Percentiles rank a stretch among this genome's conserved stretches.
phyloP scores from a whole-genome alignment of 2,888 invertebrate genomes.

The Strigamia crassipes region DNA sequence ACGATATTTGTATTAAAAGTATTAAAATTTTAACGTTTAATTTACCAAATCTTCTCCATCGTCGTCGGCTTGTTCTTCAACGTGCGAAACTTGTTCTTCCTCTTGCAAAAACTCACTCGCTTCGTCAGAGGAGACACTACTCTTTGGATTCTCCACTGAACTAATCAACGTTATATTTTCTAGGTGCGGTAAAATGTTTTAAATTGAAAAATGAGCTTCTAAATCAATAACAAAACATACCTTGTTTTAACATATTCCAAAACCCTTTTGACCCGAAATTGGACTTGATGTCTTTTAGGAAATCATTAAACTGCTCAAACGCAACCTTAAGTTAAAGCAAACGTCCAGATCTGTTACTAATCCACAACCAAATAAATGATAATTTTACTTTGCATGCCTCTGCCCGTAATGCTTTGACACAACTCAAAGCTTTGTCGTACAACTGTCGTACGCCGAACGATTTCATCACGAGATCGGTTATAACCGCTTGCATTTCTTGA shows the following conservation, averaged over 20 bases:
- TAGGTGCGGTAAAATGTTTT: not conserved
- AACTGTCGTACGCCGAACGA: slow-evolving; percentile 57
- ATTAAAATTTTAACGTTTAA: not conserved
- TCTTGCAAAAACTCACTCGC: slow-evolving; percentile 54
- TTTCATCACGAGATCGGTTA: slow-evolving; percentile 57
- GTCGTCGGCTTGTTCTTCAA: slow-evolving; percentile 47
- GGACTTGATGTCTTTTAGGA: not conserved
- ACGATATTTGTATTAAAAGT: not conserved
- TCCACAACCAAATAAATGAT: not conserved
- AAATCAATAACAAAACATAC: not conserved
- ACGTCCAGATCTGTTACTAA: not conserved
- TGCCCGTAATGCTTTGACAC: slow-evolving; percentile 54
- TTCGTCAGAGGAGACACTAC: slow-evolving; percentile 54
- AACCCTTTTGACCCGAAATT: slow-evolving; percentile 22
- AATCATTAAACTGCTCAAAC: slow-evolving; percentile 17
- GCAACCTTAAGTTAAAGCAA: not conserved
- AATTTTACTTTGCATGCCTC: slow-evolving; percentile 19
- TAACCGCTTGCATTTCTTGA: slow-evolving; percentile 57
- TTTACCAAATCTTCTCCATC: slow-evolving; percentile 49
- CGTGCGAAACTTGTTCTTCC: not conserved
- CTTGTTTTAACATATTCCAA: slow-evolving; percentile 19
- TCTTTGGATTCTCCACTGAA: slow-evolving; percentile 50
- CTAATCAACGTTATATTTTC: slow-evolving; percentile 48
- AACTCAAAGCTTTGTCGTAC: slow-evolving; percentile 58
- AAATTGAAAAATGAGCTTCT: not conserved